Conservation (phyloP, 2,797 vertebrate species). For the Danio aesculapii region DNA sequence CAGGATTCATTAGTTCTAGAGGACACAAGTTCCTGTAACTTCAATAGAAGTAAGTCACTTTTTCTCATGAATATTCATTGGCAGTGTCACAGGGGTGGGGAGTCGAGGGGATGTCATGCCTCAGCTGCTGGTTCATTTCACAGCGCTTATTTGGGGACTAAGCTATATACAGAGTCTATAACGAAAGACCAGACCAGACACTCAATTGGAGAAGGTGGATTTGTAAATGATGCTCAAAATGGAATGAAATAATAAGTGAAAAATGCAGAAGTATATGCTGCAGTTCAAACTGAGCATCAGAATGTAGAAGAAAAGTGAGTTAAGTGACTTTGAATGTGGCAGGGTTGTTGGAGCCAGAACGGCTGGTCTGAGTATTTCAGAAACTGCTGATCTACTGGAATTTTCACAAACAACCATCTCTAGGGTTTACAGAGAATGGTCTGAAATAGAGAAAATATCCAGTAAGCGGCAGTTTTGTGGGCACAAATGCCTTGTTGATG, state of each 20-base stretch:
- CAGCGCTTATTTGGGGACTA: constrained; percentile 37
- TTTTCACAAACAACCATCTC: too few species aligned
- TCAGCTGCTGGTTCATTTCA: constrained; percentile 31
- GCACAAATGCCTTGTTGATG: too few species aligned
- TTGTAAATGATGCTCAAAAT: not conserved
- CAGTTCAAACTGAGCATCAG: too few species aligned
- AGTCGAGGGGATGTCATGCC: constrained; percentile 32
- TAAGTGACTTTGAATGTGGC: too few species aligned
- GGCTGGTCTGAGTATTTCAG: too few species aligned
- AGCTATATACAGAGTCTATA: constrained; percentile 12
- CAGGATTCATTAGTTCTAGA: constrained; percentile 64
- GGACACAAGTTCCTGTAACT: constrained; percentile 61
- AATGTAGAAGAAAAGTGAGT: too few species aligned
- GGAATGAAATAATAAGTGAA: not conserved
- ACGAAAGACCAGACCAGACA: constrained; percentile 8
- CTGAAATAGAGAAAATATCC: too few species aligned
- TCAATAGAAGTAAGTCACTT: constrained; percentile 53
- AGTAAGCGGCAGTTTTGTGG: too few species aligned
- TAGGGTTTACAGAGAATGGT: too few species aligned
- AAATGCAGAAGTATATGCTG: too few species aligned
- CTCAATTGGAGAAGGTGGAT: constrained; percentile 4
- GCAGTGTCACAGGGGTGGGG: constrained; percentile 39
- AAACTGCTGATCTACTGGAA: too few species aligned
- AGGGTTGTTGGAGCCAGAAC: too few species aligned
- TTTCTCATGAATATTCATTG: constrained; percentile 62